Base-by-base conservation (phyloP, 2,888 invertebrate species). In the Ormyrus thymus region DNA sequence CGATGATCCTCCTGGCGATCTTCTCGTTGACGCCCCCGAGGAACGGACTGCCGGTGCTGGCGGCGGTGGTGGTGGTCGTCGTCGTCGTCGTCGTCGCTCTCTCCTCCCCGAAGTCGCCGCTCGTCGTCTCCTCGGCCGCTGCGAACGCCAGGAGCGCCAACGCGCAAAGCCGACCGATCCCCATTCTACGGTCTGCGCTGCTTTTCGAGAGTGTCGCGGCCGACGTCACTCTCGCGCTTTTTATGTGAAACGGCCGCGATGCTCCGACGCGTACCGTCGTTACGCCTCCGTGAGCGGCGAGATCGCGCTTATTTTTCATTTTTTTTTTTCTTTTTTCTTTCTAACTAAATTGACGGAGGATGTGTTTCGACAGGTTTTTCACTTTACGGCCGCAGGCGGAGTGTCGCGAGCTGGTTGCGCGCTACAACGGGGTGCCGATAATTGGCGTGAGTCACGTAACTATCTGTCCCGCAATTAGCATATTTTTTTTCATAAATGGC, bases 301-400 rank as follows among this genome's bases (percentile, higher is more conserved):
- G 29, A n/a, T n/a, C 29, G 29, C 29, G 29, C 29, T 29, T 29
- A n/a, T n/a, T n/a, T n/a, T n/a, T n/a, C n/a, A n/a, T n/a, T n/a
- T 4, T 1, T 29, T 29, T 29, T 29, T n/a, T 29, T 29, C 7
- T 51, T 29, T 69, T 55, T 74, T 59, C 51, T 72, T 73, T 58
- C 62, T 48, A 53, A 62, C 46, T 53, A 76, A 80, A 80, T 77
- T 78, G 71, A 9, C 56, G 6, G 45, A 80, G 76, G 80, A 80
- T 78, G 29, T 29, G 62, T 80, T 80, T 80, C 80, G 77, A 80
- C 80, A 80, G 80, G n/a, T 77, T 61, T 51, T 8, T 70, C 29
- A 29, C 64, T 78, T 62, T 80, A 56, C 50, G 66, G n/a, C 66
- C 43, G 66, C 68, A 61, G 72, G 45, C 46, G 43, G 13, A 46